Conservation (phyloP, 92 coral and sea anemone genomes). For the Porites lobata region DNA sequence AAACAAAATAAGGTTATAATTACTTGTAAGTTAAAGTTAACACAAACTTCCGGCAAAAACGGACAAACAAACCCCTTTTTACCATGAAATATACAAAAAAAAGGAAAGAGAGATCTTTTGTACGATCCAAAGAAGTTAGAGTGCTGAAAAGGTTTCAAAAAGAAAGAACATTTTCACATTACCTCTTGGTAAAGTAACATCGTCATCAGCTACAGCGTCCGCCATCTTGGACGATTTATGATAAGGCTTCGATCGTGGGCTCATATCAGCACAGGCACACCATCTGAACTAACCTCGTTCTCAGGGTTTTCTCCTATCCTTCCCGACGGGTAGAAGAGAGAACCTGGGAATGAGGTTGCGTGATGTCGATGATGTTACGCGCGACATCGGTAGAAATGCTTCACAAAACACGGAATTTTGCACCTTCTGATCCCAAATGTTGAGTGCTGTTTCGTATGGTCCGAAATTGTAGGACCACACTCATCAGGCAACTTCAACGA, state of each 20-base stretch:
- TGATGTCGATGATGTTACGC: too few species aligned
- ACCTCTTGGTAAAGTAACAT: constrained; percentile 99
- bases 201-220: constrained; percentile 95
- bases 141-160: not conserved
- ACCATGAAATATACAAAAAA: not conserved
- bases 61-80: not conserved
- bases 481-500: too few species aligned
- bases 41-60: not conserved
- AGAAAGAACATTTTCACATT: constrained; percentile 10
- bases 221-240: constrained; percentile 86
- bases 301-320: too few species aligned
- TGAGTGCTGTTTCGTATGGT: too few species aligned
- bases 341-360: too few species aligned
- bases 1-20: not conserved
- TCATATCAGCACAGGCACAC: not conserved
- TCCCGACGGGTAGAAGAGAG: too few species aligned
- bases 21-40: not conserved
- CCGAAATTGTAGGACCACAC: too few species aligned
- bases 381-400: too few species aligned
- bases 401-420: too few species aligned
- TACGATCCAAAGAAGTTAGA: not conserved
- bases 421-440: too few species aligned
- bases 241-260: not conserved
- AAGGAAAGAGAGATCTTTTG: not conserved
- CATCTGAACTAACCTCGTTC: too few species aligned